Percentiles rank a stretch among this genome's conserved stretches.
These are phyloP conservation scores for Malurus splendens DNA, from an alignment of 2,797 vertebrate species.

Conservation along the genomic window DNA sequence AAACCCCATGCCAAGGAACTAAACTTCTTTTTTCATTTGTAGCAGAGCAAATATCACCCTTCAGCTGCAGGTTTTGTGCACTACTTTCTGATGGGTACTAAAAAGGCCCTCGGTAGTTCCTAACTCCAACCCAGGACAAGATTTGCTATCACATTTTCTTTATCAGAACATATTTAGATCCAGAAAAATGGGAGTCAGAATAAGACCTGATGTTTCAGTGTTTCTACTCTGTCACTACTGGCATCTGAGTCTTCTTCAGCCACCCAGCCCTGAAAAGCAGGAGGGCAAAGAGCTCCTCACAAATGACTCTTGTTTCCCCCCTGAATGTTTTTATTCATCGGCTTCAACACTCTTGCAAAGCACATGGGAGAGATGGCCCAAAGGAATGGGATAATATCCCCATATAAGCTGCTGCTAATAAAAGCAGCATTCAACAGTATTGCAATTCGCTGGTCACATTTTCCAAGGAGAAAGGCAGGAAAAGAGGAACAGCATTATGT, in stretches of 20 bases:
- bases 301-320: slow-evolving; percentile 22
- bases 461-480: background rate
- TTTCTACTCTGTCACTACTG: background rate
- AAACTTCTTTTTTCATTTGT: background rate
- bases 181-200: background rate
- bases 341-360: background rate
- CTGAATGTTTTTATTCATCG: slow-evolving; percentile 53
- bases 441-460: background rate
- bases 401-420: background rate
- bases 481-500: background rate
- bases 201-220: slow-evolving; percentile 10
- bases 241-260: background rate
- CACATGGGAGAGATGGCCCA: slow-evolving; percentile 34
- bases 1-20: rapidly evolving
- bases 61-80: background rate
- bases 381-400: slow-evolving; percentile 1
- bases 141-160: background rate
- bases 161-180: background rate
- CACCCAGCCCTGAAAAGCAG: slow-evolving; percentile 17
- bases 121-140: background rate
- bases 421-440: slow-evolving; percentile 26
- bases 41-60: background rate
- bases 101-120: background rate
- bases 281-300: slow-evolving; percentile 4
- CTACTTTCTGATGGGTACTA: background rate